These are phyloP conservation scores for Xestia xanthographa DNA, from an alignment of 2,888 invertebrate species.

Conservation along the genomic window DNA sequence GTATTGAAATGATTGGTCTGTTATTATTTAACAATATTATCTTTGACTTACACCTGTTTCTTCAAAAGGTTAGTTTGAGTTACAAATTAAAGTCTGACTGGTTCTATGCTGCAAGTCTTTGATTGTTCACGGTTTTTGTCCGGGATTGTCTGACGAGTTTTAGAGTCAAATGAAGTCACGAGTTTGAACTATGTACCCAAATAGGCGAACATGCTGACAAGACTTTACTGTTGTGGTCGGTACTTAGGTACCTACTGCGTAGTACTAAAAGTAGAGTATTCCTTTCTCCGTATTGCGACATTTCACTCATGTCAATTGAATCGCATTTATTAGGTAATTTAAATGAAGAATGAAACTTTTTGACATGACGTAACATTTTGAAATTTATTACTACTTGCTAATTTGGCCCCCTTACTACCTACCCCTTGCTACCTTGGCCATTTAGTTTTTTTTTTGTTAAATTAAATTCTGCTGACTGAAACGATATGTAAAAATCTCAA, in stretches of 20 bases:
- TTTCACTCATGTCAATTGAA: neutral
- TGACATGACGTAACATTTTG: no score
- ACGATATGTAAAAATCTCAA: no score
- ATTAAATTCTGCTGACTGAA: no score
- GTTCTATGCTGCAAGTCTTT: neutral
- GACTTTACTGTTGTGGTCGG: neutral
- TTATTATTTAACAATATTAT: conserved; percentile 25
- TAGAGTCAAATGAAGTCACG: conserved; percentile 11
- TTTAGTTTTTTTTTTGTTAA: no score
- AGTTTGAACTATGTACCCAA: neutral
- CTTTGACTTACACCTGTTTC: neutral
- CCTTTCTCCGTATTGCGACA: neutral
- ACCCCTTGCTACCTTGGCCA: no score
- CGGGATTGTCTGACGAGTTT: neutral
- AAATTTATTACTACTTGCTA: no score
- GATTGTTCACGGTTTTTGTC: conserved; percentile 5
- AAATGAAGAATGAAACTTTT: neutral
- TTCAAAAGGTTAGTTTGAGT: neutral
- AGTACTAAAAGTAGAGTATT: neutral
- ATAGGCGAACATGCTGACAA: neutral
- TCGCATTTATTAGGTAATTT: neutral
- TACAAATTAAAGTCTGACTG: neutral
- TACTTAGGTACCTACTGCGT: neutral
- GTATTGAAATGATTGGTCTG: conserved; percentile 35
- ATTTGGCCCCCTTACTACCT: no score